Evolutionary conservation across 92 coral and sea anemone genomes (phyloP), one percentile per base, ranked within the genome.

Genomic region (Parazoanthus atlanticus): DNA sequence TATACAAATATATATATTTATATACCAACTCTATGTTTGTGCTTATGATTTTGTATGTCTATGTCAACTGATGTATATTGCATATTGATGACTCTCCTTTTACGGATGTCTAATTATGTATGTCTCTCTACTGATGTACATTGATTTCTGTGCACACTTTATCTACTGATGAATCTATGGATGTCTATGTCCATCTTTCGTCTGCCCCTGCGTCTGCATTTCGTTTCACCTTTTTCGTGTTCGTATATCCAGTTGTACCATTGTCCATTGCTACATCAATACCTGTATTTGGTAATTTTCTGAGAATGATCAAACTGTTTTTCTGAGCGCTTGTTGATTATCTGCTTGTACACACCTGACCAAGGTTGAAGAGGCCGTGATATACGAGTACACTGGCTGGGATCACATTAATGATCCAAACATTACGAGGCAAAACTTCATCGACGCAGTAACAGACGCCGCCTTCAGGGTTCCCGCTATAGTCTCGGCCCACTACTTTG

Each of bases 391-490:
- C 90, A 83, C 91, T 26, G 92, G 87, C 47, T 93, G 96, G 96
- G 36, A 81, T 1, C 89, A 91, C 21, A 89, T 88, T 32, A 67
- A 86, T 67, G 93, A 93, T 80, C 90, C 76, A 54, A 86, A 89
- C 29, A 21, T 40, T 25, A 85, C 93, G 13, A 73, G 93, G 25
- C 90, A 92, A 46, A 78, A 73, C 41, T 92, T 89, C 58, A 74
- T 93, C 25, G 92, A 92, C 80, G 46, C 92, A n/a, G 30, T 89
- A 6, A 91, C 94, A 1, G 96, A 93, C 77, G 74, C 91, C 23
- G 79, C 88, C n/a, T 93, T 89, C 88, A 89, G 83, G 47, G 93
- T 94, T 1, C 96, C 96, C 21, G 94, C 94, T 1, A 40, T 93
- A 30, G 64, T 46, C 30, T 86, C 96, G 43, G 96, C 92, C 41